Evolutionary conservation across 2,113 vertebrate species (phyloP).

Genomic region (Macrotus californicus): DNA sequence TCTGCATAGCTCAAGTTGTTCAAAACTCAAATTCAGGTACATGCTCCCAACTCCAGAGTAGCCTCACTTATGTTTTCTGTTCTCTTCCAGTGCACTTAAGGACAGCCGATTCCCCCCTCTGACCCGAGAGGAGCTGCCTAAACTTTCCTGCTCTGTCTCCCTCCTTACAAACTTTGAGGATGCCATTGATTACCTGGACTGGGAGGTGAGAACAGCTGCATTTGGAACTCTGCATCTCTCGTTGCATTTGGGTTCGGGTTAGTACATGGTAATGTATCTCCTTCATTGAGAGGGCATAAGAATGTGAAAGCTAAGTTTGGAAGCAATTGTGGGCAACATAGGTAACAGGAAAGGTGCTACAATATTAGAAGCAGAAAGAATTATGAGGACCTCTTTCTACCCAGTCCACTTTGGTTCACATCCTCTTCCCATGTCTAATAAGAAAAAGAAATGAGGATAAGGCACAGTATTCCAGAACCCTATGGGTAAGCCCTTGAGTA

Average conservation of each 20-base stretch:
- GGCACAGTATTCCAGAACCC: neutral
- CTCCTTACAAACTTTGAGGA: conserved; percentile 91
- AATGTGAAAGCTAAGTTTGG: conserved; percentile 33
- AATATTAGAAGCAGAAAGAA: neutral
- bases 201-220: conserved; percentile 88
- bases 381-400: neutral
- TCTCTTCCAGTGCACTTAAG: conserved; percentile 86
- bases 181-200: conserved; percentile 89
- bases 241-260: conserved; percentile 84
- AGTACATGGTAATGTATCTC: conserved; percentile 83
- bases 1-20: neutral
- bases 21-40: neutral
- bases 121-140: conserved; percentile 89
- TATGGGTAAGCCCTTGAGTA: neutral
- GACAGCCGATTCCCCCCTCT: conserved; percentile 88
- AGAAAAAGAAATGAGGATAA: neutral
- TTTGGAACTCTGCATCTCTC: conserved; percentile 83
- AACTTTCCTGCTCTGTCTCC: conserved; percentile 90
- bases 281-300: conserved; percentile 70
- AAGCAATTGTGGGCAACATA: neutral
- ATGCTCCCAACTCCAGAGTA: neutral
- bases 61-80: conserved; percentile 58
- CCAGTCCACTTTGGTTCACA: neutral
- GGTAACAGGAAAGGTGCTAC: neutral
- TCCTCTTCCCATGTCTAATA: neutral